Evolutionary conservation across 2,888 invertebrate species (phyloP).

Genomic region (Crepidodera aurea): DNA sequence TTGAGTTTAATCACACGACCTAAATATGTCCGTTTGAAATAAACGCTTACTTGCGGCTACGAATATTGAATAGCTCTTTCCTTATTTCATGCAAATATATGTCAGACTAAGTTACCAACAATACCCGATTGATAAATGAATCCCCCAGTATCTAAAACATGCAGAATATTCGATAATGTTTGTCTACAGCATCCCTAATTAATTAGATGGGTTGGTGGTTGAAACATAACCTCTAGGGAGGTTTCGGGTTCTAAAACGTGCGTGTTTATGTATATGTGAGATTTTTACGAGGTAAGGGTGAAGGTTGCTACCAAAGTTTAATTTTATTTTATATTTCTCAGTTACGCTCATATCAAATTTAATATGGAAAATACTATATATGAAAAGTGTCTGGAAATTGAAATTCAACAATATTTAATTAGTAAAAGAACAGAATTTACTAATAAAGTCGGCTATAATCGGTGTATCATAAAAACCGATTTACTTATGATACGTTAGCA

Average conservation of each 20-base stretch:
- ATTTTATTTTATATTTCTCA: too few relatives aligned
- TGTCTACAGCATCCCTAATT: background rate
- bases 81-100: background rate
- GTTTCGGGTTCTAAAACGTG: background rate
- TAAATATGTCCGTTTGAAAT: background rate
- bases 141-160: background rate
- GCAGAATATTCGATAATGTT: background rate
- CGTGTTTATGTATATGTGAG: background rate
- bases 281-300: too few relatives aligned
- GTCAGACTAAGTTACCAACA: background rate
- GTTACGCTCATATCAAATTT: too few relatives aligned
- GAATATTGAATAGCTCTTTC: background rate
- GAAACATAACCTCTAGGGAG: background rate
- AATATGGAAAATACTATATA: too few relatives aligned
- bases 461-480: too few relatives aligned
- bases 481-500: too few relatives aligned
- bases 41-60: background rate
- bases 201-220: background rate
- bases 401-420: too few relatives aligned
- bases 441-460: too few relatives aligned
- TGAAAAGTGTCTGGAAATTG: too few relatives aligned
- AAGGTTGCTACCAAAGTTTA: too few relatives aligned
- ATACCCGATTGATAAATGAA: background rate
- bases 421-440: too few relatives aligned
- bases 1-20: background rate